Evolutionary conservation across 2,797 vertebrate species (phyloP).

Genomic region (Melanotaenia parkinsoni): DNA sequence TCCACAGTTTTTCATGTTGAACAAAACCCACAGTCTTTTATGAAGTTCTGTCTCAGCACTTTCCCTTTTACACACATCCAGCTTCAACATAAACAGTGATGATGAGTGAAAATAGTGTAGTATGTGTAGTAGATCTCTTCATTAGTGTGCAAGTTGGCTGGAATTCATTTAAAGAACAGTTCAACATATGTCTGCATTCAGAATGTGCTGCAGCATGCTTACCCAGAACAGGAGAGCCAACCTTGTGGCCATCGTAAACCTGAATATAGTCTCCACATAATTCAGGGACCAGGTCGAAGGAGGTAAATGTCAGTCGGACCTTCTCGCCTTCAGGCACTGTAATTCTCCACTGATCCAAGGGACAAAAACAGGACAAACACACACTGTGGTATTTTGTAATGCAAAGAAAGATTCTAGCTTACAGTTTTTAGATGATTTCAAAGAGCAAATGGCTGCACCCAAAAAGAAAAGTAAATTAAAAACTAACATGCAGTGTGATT

Average conservation of each 20-base stretch:
- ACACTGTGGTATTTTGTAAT: background rate
- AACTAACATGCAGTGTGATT: background rate
- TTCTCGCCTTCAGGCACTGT: conserved; percentile 72
- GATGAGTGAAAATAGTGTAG: conserved; percentile 8
- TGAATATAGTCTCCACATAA: conserved; percentile 82
- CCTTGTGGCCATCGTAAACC: conserved; percentile 73
- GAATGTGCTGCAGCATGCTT: conserved; percentile 12
- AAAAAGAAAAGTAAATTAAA: no score
- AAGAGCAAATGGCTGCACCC: background rate
- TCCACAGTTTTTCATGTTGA: conserved; percentile 43
- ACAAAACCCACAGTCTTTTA: conserved; percentile 38
- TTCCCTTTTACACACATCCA: conserved; percentile 3
- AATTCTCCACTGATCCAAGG: conserved; percentile 80
- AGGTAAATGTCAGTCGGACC: conserved; percentile 78
- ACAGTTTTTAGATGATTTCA: background rate
- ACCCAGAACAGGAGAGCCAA: conserved; percentile 68
- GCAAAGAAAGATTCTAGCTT: background rate
- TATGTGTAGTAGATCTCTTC: conserved; percentile 7
- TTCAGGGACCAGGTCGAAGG: conserved; percentile 81
- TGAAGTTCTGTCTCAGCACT: conserved; percentile 16
- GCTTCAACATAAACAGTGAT: conserved; percentile 16
- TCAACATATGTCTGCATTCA: background rate
- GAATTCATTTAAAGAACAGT: background rate
- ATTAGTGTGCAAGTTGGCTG: background rate
- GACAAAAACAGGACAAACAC: conserved; percentile 14